Conservation (phyloP, 2,888 invertebrate genomes). For the Andrena fulva region DNA sequence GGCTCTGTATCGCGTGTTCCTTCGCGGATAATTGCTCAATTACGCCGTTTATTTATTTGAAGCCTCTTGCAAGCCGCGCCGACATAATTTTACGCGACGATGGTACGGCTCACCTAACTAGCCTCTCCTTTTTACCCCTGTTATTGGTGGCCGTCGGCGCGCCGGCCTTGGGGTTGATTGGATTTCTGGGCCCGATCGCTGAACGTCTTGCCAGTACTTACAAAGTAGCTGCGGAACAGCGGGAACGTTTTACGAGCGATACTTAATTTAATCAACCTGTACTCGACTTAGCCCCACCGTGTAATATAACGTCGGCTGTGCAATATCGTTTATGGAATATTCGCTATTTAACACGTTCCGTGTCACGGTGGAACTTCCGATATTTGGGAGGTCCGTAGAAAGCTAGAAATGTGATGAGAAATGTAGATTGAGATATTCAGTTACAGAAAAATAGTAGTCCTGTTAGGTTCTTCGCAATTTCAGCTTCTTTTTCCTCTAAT, state of each 20-base stretch:
- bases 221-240: neutral
- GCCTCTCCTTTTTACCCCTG: neutral
- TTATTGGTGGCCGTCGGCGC: neutral
- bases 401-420: too few species aligned
- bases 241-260: neutral
- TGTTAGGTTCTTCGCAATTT: too few species aligned
- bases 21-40: slow-evolving; percentile 75
- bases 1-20: slow-evolving; percentile 54
- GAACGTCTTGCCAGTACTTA: neutral
- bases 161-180: slow-evolving; percentile 25
- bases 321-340: too few species aligned
- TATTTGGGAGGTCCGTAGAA: too few species aligned
- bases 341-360: too few species aligned
- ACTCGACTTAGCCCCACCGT: neutral
- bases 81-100: slow-evolving; percentile 42
- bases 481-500: too few species aligned
- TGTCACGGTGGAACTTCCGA: too few species aligned
- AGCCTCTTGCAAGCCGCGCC: slow-evolving; percentile 26
- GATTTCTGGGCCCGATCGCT: neutral
- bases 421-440: too few species aligned
- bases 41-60: slow-evolving; percentile 69
- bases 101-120: neutral
- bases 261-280: neutral
- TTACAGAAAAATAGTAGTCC: too few species aligned
- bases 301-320: too few species aligned